These are phyloP conservation scores for Lagocephalus sceleratus DNA, from an alignment of 2,797 vertebrate genomes.

Conservation along the genomic window DNA sequence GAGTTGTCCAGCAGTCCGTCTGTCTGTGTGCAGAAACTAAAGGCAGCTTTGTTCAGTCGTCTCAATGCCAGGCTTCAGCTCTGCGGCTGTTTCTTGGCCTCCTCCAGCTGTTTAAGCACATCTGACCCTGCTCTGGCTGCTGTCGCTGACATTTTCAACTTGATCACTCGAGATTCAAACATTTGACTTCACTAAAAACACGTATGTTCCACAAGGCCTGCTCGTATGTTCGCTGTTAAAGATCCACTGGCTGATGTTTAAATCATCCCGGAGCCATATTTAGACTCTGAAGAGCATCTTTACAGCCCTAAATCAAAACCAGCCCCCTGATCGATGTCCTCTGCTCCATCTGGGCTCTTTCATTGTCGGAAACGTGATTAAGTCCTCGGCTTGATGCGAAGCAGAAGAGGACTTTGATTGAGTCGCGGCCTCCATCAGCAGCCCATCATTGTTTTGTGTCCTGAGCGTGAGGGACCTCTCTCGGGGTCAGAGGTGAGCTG, in stretches of 20 bases:
- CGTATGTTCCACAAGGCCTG: conserved; percentile 9
- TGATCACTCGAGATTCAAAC: no score
- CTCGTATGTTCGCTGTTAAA: conserved; percentile 10
- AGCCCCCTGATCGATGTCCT: conserved; percentile 11
- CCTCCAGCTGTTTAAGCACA: no score
- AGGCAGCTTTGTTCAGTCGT: conserved; percentile 27
- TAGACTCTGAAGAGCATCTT: conserved; percentile 1
- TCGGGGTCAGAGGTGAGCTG: conserved; percentile 19
- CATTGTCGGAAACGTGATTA: conserved; percentile 58
- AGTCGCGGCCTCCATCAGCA: conserved; percentile 61
- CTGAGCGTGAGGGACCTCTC: conserved; percentile 62
- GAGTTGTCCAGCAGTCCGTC: conserved; percentile 22
- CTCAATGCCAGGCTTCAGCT: neutral
- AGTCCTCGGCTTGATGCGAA: conserved; percentile 58
- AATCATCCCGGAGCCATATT: conserved; percentile 13
- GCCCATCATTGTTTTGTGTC: conserved; percentile 59
- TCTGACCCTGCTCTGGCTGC: no score
- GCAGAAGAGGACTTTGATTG: conserved; percentile 62
- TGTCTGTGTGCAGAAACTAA: conserved; percentile 24
- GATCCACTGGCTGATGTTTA: conserved; percentile 6
- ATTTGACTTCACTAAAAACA: neutral
- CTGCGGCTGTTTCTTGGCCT: no score
- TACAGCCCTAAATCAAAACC: conserved; percentile 28
- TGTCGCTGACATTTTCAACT: no score
- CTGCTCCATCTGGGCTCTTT: conserved; percentile 26